Base-by-base conservation (phyloP, 2,797 vertebrate genomes). In the Scyliorhinus canicula region DNA sequence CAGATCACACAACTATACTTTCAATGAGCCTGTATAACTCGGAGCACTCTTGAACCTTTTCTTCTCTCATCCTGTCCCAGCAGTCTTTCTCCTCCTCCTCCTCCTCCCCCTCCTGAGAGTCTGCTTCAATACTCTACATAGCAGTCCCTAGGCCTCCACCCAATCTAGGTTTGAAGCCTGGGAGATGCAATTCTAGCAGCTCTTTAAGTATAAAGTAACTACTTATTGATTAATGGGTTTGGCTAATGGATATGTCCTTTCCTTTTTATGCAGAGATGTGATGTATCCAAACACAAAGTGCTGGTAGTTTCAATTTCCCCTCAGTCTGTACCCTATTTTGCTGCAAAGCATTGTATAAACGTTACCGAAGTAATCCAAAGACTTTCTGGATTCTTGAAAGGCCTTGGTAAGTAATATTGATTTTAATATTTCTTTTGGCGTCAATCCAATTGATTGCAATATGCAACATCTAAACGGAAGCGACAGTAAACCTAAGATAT, bases 241-340 rank as follows among this genome's bases (percentile, higher is more conserved):
- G 21, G 26, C 79, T 82, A 82, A 82, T 82, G 44, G 79, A 57
- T 65, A 11, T 88, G 31, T 88, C n/a, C 88, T 26, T 63, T 91
- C 2, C 60, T 96, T 95, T 12, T 94, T 96, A 95, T 93, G 74
- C 96, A 99, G 99, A 99, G 97, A 96, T 99, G 99, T 88, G 98
- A 99, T 95, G 95, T 96, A 95, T 98, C 98, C 1, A 98, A 98
- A 96, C 99, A 99, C 97, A 98, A 97, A 97, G 97, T 99, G 95
- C 96, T 99, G 96, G 98, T 98, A 69, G 99, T 98, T 57, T 99
- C 99, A 0, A 95, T 99, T 82, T 99, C 98, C 96, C 98, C 98
- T 28, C 99, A 99, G 97, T 99, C 99, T 40, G 97, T 99, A 97
- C 98, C 99, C 95, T 99, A 98, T 96, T 99, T 99, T 96, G 98